phyloP scores from a whole-genome alignment of 1,140 invertebrate genomes.

The Phocides pigmalion region DNA sequence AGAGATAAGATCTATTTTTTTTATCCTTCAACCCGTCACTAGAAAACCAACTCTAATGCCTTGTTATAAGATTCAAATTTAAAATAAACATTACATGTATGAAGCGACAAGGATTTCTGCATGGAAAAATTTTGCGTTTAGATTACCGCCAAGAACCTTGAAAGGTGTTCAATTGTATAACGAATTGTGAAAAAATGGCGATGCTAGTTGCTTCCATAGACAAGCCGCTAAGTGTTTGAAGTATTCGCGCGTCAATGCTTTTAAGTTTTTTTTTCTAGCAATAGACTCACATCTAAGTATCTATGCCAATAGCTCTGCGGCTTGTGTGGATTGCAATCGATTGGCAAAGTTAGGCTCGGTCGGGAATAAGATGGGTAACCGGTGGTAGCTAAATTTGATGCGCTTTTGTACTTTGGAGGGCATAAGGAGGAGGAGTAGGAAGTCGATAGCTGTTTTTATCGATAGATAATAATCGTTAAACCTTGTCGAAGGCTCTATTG shows the following conservation, averaged over 20 bases:
- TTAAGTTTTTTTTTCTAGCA: slow-evolving; percentile 41
- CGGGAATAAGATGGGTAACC: too few relatives aligned
- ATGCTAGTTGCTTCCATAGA: slow-evolving; percentile 22
- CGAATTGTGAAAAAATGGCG: slow-evolving; percentile 43
- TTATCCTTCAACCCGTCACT: slow-evolving; percentile 2
- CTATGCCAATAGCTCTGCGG: too few relatives aligned
- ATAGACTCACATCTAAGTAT: too few relatives aligned
- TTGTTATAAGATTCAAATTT: not conserved
- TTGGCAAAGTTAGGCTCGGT: too few relatives aligned
- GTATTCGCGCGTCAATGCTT: slow-evolving; percentile 60
- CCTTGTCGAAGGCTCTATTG: too few relatives aligned
- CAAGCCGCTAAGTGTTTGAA: slow-evolving; percentile 39
- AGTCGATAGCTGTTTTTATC: too few relatives aligned
- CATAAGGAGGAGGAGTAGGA: too few relatives aligned
- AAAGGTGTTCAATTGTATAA: slow-evolving; percentile 72
- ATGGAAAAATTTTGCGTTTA: slow-evolving; percentile 47
- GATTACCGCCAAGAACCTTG: slow-evolving; percentile 39
- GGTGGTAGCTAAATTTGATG: too few relatives aligned
- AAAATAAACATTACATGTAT: not conserved
- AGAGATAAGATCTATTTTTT: slow-evolving; percentile 47
- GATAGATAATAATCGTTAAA: too few relatives aligned
- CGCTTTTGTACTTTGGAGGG: too few relatives aligned
- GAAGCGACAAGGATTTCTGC: slow-evolving; percentile 52
- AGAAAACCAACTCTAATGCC: slow-evolving; percentile 1
- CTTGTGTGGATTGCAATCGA: too few relatives aligned